Evolutionary conservation across 2,113 vertebrate genomes (phyloP), one percentile per base, ranked within the genome.

Genomic region (Stomatorhinus ivindoensis): DNA sequence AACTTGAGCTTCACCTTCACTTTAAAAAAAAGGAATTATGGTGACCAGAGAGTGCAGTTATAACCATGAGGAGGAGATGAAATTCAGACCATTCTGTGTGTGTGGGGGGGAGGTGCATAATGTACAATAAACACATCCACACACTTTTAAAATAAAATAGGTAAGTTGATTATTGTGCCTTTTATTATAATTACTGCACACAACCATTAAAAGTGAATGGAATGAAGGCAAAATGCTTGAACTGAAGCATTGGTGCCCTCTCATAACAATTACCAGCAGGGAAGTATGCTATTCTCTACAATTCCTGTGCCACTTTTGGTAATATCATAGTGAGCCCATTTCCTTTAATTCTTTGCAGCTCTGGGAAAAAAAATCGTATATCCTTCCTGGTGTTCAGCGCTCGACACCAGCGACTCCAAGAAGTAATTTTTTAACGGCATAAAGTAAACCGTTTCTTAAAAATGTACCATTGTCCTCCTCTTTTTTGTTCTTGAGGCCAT

Each of bases 261-360:
- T 93, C 86, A 8, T 91, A 93, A 90, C 93, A 93, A 82, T 73
- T 46, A 92, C 90, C 93, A 93, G 93, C 91, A 24, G 90, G 92
- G 90, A 91, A 90, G 91, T 91, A 89, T 91, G 89, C 91, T 88
- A 92, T 91, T 93, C 92, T 85, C 91, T 89, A 65, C 91, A 93
- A 89, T 94, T 95, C 94, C 93, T 94, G 94, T 86, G 31, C 87
- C 83, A 91, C 86, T 93, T 93, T 92, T 93, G 93, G 91, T 93
- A 88, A 93, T 95, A 94, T 93, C 91, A 91, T 89, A 92, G 91
- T 88, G 92, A 94, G 91, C 90, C 89, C 91, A 94, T 92, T 95
- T 96, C 93, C 94, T 94, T 89, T 95, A 90, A 94, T 92, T 96
- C 89, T 95, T 95, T 95, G 93, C 91, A 94, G 91, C 93, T 95